Conservation (phyloP, 2,113 vertebrate genomes). For the Crotalus horridus region DNA sequence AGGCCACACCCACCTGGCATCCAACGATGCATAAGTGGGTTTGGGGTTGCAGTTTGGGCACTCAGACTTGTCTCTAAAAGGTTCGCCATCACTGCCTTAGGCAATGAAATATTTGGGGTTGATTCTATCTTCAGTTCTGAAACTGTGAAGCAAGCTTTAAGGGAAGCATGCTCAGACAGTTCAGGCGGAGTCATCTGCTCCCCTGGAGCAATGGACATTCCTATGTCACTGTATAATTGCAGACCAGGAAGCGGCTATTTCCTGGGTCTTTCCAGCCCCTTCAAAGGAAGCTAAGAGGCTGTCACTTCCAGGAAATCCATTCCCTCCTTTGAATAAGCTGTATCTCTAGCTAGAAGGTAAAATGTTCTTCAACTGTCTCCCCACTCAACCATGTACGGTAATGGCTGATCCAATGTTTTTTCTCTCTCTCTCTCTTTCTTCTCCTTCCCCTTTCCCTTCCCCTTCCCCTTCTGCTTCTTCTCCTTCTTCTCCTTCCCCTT, state of each 20-base stretch:
- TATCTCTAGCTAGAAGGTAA: not conserved
- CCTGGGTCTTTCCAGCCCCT: not conserved
- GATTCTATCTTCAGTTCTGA: not conserved
- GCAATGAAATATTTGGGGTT: not conserved
- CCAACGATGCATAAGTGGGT: too few species aligned
- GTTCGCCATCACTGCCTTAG: not conserved
- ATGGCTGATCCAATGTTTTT: not conserved
- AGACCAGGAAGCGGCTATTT: not conserved
- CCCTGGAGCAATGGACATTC: not conserved
- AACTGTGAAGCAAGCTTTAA: not conserved
- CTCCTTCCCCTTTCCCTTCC: too few species aligned
- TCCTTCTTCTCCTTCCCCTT: too few species aligned
- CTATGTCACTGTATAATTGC: not conserved
- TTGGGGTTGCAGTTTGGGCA: too few species aligned
- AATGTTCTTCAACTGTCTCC: not conserved
- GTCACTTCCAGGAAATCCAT: not conserved
- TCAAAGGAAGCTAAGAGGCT: not conserved
- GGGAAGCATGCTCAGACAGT: not conserved
- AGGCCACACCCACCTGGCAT: too few species aligned
- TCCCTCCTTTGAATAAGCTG: not conserved
- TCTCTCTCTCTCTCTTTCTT: not conserved
- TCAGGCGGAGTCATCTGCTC: not conserved
- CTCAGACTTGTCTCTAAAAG: too few species aligned
- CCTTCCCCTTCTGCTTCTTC: too few species aligned
- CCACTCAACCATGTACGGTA: not conserved